Evolutionary conservation across 2,888 invertebrate species (phyloP).

Genomic region (Archips crataeganus): DNA sequence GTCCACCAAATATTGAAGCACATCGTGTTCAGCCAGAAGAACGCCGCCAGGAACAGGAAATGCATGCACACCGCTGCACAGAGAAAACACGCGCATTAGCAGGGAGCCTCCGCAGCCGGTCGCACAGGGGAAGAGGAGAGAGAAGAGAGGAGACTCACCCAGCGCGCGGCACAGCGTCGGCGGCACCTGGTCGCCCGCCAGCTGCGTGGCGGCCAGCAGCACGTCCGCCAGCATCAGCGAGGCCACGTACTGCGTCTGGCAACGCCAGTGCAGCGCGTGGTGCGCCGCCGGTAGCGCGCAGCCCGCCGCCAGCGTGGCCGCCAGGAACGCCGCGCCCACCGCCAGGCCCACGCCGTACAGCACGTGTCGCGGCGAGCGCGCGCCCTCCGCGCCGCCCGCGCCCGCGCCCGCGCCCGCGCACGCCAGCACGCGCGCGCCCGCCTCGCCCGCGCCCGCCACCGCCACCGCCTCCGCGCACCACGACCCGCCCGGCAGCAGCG

Average conservation of each 20-base stretch:
- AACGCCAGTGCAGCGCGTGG: constrained; percentile 95
- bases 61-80: constrained; percentile 92
- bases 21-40: constrained; percentile 98
- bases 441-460: constrained; percentile 73
- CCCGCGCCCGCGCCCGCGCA: constrained; percentile 76
- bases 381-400: constrained; percentile 74
- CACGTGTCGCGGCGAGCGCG: constrained; percentile 82
- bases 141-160: constrained; percentile 83
- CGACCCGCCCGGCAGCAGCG: constrained; percentile 64
- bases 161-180: constrained; percentile 88
- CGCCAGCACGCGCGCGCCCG: constrained; percentile 77
- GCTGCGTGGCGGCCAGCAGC: constrained; percentile 91
- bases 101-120: neutral
- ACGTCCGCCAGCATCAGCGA: constrained; percentile 93
- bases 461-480: constrained; percentile 62
- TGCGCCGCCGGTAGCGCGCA: constrained; percentile 93
- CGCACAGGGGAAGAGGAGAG: neutral
- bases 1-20: constrained; percentile 98
- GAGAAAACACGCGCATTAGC: constrained; percentile 16
- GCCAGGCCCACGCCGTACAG: constrained; percentile 92
- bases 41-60: constrained; percentile 95
- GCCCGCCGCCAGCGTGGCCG: constrained; percentile 92
- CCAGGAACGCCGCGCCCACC: constrained; percentile 92
- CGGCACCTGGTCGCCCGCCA: constrained; percentile 87
- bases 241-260: constrained; percentile 94